Evolutionary conservation across 2,113 vertebrate genomes (phyloP), one percentile per base, ranked within the genome.

Genomic region (Hiodon tergisus): DNA sequence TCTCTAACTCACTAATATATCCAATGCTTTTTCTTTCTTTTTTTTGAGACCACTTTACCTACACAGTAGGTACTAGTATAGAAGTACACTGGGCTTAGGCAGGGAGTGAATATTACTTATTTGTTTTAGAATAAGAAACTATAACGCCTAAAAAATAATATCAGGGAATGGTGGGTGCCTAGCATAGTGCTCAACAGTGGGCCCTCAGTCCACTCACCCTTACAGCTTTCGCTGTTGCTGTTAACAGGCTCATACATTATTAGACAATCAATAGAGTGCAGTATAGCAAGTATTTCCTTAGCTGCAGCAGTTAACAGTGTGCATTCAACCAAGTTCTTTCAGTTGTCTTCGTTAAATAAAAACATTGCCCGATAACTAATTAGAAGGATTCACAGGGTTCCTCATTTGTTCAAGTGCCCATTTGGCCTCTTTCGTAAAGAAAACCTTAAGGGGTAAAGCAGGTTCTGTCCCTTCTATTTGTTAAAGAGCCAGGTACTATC

Each of bases 21-120:
- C 63, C 51, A 17, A 47, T n/a, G 2, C 6, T 67, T 16, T 6
- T 54, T 57, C 63, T 59, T 17, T 13, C 52, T 62, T 48, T 48
- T 68, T 63, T 2, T 9, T 14, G 51, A 67, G 46, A 68, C 54
- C 10, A 67, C 9, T 46, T 65, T 11, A 69, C 75, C 75, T 76
- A 76, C 75, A 76, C 68, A 55, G 75, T 76, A 76, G 75, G 75
- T 52, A 63, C 47, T 54, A 50, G 14, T n/a, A 53, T 52, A 54
- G 14, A 53, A 9, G 51, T 66, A 13, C 6, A 57, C 54, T 57
- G 3, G 47, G 31, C 31, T 75, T 7, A 14, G 7, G 65, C 17
- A n/a, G 47, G 53, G 7, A 53, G 58, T 31, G 55, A 13, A 31
- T 31, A 31, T 31, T 31, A 31, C 0, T 31, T 31, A 31, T 31